phyloP scores from a whole-genome alignment of 2,888 invertebrate genomes.

The Apamea monoglypha region DNA sequence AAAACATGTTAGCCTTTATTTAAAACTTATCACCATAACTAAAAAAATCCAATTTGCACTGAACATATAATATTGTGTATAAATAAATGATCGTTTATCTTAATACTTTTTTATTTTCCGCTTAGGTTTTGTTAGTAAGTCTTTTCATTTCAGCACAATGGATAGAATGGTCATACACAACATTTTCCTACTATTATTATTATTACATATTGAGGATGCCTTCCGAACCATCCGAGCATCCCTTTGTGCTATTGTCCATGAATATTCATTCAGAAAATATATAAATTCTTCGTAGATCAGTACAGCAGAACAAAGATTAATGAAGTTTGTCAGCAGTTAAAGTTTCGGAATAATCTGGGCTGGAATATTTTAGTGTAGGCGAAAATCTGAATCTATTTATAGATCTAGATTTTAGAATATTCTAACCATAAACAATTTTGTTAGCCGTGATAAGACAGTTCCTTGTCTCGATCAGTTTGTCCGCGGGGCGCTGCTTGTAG shows the following conservation, averaged over 20 bases:
- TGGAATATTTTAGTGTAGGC: conserved; percentile 17
- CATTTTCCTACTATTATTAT: background rate
- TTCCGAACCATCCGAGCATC: background rate
- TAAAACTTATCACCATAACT: background rate
- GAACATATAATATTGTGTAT: no score
- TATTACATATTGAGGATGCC: background rate
- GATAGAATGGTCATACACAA: background rate
- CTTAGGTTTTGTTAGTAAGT: background rate
- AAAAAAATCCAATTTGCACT: background rate
- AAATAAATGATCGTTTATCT: background rate
- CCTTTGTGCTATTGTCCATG: conserved; percentile 26
- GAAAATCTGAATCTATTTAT: background rate
- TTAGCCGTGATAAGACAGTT: background rate
- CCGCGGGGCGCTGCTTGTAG: no score
- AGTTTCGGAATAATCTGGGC: conserved; percentile 39
- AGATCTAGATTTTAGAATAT: background rate
- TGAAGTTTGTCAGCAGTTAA: conserved; percentile 41
- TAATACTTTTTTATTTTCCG: background rate
- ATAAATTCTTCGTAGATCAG: conserved; percentile 23
- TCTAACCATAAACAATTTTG: background rate
- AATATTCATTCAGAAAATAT: conserved; percentile 47
- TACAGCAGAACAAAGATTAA: conserved; percentile 49
- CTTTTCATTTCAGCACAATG: background rate
- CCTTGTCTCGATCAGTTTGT: background rate
- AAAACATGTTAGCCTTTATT: background rate